Evolutionary conservation across 1,140 invertebrate genomes (phyloP).

Genomic region (Ectropis grisescens): DNA sequence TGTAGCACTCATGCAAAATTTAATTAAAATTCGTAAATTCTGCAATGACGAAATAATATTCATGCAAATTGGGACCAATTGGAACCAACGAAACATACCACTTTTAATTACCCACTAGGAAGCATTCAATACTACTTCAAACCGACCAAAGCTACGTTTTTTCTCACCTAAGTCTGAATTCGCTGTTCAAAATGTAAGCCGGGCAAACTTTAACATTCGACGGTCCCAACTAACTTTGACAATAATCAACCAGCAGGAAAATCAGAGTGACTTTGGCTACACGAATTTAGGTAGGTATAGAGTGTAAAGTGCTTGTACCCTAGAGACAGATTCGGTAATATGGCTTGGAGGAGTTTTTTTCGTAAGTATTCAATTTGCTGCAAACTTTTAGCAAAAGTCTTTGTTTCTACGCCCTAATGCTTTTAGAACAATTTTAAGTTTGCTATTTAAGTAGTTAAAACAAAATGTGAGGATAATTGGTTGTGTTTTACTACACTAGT

Average conservation of each 20-base stretch:
- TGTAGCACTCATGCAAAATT: not conserved
- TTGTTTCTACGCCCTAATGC: not conserved
- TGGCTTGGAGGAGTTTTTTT: not conserved
- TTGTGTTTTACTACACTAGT: too few species aligned
- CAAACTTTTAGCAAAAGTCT: too few species aligned
- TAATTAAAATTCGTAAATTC: not conserved
- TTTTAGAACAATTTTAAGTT: not conserved
- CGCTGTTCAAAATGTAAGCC: slow-evolving; percentile 25
- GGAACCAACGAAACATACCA: slow-evolving; percentile 3
- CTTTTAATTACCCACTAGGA: slow-evolving; percentile 3
- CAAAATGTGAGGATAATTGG: too few species aligned
- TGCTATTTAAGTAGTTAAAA: too few species aligned
- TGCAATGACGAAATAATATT: not conserved
- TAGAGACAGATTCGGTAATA: not conserved
- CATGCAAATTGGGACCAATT: not conserved
- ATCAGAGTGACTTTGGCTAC: slow-evolving; percentile 6
- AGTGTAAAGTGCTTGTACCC: not conserved
- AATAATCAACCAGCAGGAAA: slow-evolving; percentile 24
- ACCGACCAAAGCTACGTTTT: slow-evolving; percentile 14
- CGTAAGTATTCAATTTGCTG: not conserved
- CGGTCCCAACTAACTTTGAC: slow-evolving; percentile 28
- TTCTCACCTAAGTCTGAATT: slow-evolving; percentile 20
- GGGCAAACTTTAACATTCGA: slow-evolving; percentile 13
- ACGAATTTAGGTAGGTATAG: not conserved
- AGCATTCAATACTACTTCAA: slow-evolving; percentile 11